phyloP scores from a whole-genome alignment of 2,797 vertebrate species.

The Salmo trutta region DNA sequence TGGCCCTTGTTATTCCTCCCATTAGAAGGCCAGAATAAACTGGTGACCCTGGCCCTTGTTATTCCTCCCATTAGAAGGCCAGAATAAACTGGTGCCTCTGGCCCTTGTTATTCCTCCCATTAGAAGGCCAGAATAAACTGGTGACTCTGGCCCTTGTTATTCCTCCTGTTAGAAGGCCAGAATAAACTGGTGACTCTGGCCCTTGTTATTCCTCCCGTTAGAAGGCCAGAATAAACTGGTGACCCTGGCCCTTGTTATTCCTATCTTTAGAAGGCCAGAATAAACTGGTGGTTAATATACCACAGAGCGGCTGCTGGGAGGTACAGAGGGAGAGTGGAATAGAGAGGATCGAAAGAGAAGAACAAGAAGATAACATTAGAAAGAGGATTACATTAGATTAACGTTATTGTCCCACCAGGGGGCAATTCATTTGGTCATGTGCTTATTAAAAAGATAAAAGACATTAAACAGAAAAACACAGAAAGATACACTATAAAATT shows the following conservation, averaged over 20 bases:
- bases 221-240: background rate
- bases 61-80: too few relatives aligned
- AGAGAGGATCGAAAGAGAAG: background rate
- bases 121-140: background rate
- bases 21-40: background rate
- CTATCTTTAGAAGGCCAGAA: too few relatives aligned
- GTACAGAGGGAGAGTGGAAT: background rate
- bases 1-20: background rate
- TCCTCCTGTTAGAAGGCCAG: too few relatives aligned
- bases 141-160: background rate
- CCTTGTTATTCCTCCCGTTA: background rate
- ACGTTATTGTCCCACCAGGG: background rate
- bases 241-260: background rate
- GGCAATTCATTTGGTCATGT: background rate
- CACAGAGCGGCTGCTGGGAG: background rate
- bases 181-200: conserved; percentile 19
- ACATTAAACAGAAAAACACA: too few relatives aligned
- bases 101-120: background rate
- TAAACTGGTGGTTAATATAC: background rate
- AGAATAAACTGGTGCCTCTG: conserved; percentile 20
- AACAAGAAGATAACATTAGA: background rate
- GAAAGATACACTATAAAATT: too few relatives aligned
- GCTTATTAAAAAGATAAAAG: too few relatives aligned
- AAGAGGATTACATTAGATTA: background rate
- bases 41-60: background rate